A percentile compares a stretch with the other conserved stretches of the same genome.
These are phyloP conservation scores for Stenoptilia bipunctidactyla DNA, from an alignment of 2,888 invertebrate genomes.

Conservation along the genomic window DNA sequence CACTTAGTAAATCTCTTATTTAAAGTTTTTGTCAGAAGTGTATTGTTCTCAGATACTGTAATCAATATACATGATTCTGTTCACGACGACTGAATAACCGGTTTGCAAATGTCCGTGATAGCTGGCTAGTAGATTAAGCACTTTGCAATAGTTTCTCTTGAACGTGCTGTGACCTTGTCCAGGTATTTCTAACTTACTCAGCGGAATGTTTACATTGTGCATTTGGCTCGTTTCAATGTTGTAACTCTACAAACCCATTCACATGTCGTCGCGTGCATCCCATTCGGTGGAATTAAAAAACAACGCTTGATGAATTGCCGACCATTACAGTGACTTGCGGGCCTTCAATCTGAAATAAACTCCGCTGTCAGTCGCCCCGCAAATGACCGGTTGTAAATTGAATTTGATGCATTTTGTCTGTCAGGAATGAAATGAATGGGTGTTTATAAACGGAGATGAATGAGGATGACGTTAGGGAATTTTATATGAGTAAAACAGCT, in stretches of 20 bases:
- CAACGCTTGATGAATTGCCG: conserved; percentile 28
- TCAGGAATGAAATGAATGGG: background rate
- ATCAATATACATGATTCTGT: too few species aligned
- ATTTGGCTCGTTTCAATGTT: too few species aligned
- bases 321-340: conserved; percentile 17
- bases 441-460: background rate
- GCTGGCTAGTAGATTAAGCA: too few species aligned
- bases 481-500: background rate
- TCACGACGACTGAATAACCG: too few species aligned
- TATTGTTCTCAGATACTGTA: too few species aligned
- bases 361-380: conserved; percentile 1
- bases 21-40: too few species aligned
- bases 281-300: conserved; percentile 12
- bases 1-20: too few species aligned
- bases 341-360: background rate
- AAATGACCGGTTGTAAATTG: conserved; percentile 2
- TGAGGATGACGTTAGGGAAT: background rate
- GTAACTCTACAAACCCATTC: conserved; percentile 22
- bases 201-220: too few species aligned
- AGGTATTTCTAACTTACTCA: too few species aligned
- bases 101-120: too few species aligned
- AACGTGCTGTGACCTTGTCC: too few species aligned
- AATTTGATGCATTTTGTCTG: background rate
- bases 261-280: conserved; percentile 26
- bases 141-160: too few species aligned